Percentiles rank a stretch among this genome's conserved stretches.
Evolutionary conservation across 2,113 vertebrate species (phyloP).

Genomic region (Oenanthe melanoleuca): DNA sequence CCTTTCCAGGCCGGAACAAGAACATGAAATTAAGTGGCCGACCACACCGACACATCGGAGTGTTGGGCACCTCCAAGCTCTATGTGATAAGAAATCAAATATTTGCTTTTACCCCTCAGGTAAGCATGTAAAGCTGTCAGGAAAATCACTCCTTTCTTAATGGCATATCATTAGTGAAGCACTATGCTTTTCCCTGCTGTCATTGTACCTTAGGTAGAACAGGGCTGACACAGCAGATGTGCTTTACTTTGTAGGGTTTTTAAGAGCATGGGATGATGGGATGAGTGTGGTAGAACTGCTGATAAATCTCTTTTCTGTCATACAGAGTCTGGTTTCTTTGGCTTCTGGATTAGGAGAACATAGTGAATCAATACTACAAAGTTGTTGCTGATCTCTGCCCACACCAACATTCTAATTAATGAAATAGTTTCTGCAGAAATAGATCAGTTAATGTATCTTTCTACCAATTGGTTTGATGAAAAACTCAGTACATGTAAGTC

Average conservation of each 20-base stretch:
- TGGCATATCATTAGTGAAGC: background rate
- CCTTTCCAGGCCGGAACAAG: slow-evolving; percentile 84
- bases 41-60: slow-evolving; percentile 94
- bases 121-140: slow-evolving; percentile 49
- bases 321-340: background rate
- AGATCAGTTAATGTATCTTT: background rate
- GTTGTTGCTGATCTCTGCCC: background rate
- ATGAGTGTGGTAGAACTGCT: background rate
- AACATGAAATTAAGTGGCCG: slow-evolving; percentile 91
- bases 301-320: background rate
- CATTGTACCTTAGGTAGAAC: background rate
- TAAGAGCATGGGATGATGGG: background rate
- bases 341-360: background rate
- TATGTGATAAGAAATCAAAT: slow-evolving; percentile 92
- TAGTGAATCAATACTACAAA: background rate
- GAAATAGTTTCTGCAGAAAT: background rate
- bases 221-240: background rate
- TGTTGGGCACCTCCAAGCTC: slow-evolving; percentile 97
- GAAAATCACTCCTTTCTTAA: background rate
- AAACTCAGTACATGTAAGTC: background rate
- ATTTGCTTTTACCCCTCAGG: slow-evolving; percentile 94
- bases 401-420: background rate
- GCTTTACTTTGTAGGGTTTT: no score
- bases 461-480: background rate
- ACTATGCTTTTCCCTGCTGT: background rate